These are phyloP conservation scores for Sinelater perroti DNA, from an alignment of 2,888 invertebrate genomes.

Conservation along the genomic window DNA sequence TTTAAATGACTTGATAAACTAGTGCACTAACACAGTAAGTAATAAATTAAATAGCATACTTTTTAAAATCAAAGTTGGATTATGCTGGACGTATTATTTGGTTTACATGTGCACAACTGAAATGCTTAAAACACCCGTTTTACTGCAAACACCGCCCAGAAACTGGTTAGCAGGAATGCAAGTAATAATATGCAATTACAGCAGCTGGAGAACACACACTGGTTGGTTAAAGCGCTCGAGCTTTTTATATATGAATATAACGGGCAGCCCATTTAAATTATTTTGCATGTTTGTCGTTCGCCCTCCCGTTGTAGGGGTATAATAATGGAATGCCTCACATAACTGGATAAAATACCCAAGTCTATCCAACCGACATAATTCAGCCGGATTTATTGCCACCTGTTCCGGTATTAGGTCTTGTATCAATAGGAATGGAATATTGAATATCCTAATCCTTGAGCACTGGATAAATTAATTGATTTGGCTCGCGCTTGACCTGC, in stretches of 20 bases:
- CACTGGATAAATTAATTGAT: background rate
- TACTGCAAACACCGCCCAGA: background rate
- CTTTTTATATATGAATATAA: background rate
- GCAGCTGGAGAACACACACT: background rate
- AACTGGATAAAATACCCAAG: conserved; percentile 12
- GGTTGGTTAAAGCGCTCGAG: background rate
- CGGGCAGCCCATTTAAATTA: conserved; percentile 2
- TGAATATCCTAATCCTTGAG: conserved; percentile 1
- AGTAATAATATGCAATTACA: background rate
- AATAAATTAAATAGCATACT: no score
- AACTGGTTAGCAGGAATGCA: background rate
- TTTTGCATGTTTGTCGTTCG: conserved; percentile 7
- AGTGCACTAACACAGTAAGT: no score
- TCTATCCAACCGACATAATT: conserved; percentile 15
- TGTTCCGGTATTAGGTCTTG: conserved; percentile 22
- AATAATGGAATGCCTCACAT: conserved; percentile 14
- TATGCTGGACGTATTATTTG: no score
- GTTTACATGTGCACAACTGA: no score
- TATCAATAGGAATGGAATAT: conserved; percentile 14
- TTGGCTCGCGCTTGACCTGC: no score
- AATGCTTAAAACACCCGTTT: no score
- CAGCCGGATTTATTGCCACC: conserved; percentile 17
- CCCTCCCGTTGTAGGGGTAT: conserved; percentile 1
- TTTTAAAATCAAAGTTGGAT: no score
- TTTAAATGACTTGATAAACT: no score